Conservation (phyloP, 2,888 invertebrate species). For the Glaucopsyche alexis region DNA sequence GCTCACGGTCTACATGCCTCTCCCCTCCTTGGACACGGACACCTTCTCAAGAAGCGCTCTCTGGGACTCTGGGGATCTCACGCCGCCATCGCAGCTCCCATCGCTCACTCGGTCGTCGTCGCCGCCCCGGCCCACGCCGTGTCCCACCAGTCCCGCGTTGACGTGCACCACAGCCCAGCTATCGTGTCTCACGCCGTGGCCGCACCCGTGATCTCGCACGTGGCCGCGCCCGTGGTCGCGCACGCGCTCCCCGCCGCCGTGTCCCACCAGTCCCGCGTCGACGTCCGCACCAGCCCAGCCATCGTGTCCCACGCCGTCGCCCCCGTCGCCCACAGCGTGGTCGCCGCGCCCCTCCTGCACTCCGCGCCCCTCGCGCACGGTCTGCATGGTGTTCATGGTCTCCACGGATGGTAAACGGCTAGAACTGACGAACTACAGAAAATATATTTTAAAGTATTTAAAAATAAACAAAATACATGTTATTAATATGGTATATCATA, state of each 20-base stretch:
- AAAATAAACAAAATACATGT: background rate
- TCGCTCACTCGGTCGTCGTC: constrained; percentile 46
- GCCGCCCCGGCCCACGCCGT: constrained; percentile 60
- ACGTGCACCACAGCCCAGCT: constrained; percentile 48
- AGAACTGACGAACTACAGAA: constrained; percentile 55
- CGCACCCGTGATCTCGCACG: constrained; percentile 33
- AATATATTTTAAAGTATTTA: background rate
- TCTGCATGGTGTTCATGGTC: constrained; percentile 44
- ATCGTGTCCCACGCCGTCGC: constrained; percentile 64
- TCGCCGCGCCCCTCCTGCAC: constrained; percentile 44
- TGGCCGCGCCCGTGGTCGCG: constrained; percentile 43
- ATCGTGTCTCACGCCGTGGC: constrained; percentile 18
- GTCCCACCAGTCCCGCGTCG: constrained; percentile 71
- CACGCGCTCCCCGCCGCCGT: constrained; percentile 58
- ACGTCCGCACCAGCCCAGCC: constrained; percentile 54
- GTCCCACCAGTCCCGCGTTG: constrained; percentile 59
- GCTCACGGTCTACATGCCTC: constrained; percentile 5
- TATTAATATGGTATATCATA: background rate
- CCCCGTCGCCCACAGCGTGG: constrained; percentile 47
- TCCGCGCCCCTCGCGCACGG: constrained; percentile 33
- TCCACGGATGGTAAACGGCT: constrained; percentile 64
- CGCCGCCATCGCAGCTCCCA: constrained; percentile 54
- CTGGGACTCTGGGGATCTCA: constrained; percentile 42
- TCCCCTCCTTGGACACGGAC: constrained; percentile 37
- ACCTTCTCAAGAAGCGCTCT: constrained; percentile 53